Percentiles rank a stretch among this genome's conserved stretches.
Conservation (phyloP, 64 coral and sea anemone genomes). For the Montipora cactus region DNA sequence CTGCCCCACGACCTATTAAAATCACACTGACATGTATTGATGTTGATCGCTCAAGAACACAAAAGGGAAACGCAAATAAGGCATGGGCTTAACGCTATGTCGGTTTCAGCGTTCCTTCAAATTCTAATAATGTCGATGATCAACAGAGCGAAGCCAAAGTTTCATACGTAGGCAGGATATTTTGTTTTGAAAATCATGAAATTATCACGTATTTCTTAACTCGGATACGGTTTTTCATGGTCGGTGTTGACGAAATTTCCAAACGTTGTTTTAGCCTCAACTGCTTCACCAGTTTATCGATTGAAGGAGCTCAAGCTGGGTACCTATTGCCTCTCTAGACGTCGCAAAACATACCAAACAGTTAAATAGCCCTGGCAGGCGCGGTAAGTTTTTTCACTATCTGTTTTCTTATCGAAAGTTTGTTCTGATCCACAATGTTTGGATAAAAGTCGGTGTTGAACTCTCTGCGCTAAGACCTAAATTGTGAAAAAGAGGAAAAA, state of each 20-base stretch:
- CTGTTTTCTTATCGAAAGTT: neutral
- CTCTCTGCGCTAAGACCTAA: neutral
- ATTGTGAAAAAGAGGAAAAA: neutral
- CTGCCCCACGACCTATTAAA: slow-evolving; percentile 18
- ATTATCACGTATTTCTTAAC: no score
- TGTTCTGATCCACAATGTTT: neutral
- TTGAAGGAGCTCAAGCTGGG: neutral
- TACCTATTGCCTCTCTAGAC: neutral
- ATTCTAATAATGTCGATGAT: neutral
- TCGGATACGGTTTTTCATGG: no score
- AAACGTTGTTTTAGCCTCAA: neutral
- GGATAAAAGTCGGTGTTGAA: neutral
- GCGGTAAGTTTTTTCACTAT: neutral
- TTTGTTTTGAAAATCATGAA: no score
- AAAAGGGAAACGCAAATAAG: neutral
- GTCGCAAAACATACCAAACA: neutral
- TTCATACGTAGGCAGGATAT: neutral
- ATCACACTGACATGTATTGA: neutral
- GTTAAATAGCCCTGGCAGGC: neutral
- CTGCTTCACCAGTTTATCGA: neutral
- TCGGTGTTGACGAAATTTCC: neutral
- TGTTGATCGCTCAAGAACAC: neutral
- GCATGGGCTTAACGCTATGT: neutral
- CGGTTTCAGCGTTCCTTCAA: neutral
- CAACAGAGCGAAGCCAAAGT: neutral